These are phyloP conservation scores for Lithobius niger DNA, from an alignment of 1,140 invertebrate genomes.

Conservation along the genomic window DNA sequence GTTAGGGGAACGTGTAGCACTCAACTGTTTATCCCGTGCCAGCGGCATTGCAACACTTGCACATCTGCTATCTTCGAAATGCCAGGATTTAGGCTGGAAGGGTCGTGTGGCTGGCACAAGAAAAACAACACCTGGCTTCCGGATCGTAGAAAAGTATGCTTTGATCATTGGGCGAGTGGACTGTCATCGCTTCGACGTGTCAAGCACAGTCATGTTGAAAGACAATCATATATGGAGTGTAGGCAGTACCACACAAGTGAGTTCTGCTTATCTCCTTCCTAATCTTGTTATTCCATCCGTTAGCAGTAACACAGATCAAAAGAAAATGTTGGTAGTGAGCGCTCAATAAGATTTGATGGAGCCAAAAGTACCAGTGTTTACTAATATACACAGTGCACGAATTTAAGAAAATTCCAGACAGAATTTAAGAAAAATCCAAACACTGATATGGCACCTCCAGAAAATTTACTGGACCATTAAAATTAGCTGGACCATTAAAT, in stretches of 20 bases:
- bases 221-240: slow-evolving; percentile 37
- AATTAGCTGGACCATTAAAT: too few species aligned
- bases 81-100: not conserved
- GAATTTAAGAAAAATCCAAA: too few species aligned
- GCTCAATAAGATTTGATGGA: too few species aligned
- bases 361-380: too few species aligned
- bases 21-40: slow-evolving; percentile 32
- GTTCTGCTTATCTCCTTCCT: too few species aligned
- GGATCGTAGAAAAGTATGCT: slow-evolving; percentile 38
- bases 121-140: slow-evolving; percentile 38
- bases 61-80: slow-evolving; percentile 15
- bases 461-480: too few species aligned
- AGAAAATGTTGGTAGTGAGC: too few species aligned
- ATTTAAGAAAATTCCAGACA: too few species aligned
- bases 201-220: slow-evolving; percentile 39
- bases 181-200: slow-evolving; percentile 35
- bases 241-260: slow-evolving; percentile 31
- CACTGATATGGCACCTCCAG: too few species aligned
- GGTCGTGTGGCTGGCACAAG: slow-evolving; percentile 22
- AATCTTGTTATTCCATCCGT: too few species aligned
- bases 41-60: slow-evolving; percentile 35
- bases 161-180: slow-evolving; percentile 33
- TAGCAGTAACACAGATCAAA: too few species aligned
- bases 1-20: slow-evolving; percentile 32
- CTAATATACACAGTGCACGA: too few species aligned